Base-by-base conservation (phyloP, 2,113 vertebrate genomes). In the Agapornis roseicollis region DNA sequence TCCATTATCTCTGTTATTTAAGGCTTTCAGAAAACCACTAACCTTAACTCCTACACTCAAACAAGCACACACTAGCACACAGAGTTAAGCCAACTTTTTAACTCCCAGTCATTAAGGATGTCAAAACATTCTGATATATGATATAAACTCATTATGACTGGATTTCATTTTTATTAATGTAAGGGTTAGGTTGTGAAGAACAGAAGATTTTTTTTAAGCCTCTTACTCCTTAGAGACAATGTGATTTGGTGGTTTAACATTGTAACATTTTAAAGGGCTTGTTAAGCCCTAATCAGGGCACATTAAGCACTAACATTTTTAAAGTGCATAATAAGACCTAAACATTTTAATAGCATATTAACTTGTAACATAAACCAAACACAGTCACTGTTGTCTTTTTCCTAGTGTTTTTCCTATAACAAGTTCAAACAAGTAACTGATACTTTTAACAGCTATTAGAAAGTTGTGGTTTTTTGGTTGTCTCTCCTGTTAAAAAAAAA, bases 91-190 rank as follows among this genome's bases (percentile, higher is more conserved):
- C 97, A 97, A 94, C 86, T 91, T 94, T 96, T 90, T 93, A 97
- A 97, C 96, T 97, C 95, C 95, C 87, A 96, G 96, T 94, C 93
- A 97, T 97, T 97, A 97, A 89, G 92, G 92, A 97, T 97, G 97
- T 97, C 97, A 97, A 97, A 96, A 96, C 96, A 96, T 94, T 95
- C 94, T 97, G 97, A 97, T 97, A 96, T 93, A 97, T 96, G 74
- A 94, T 95, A 94, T 96, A 95, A 95, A 96, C 94, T 95, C 95
- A 97, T 96, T 95, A 97, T 96, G 95, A 90, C 88, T 96, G 82
- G 96, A 96, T 96, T 96, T 97, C 96, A 83, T 90, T 96, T 96
- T 97, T 96, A 94, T 93, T 93, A 86, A 94, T 90, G 88, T 90
- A 85, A 94, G 89, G 65, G 92, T 95, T 95, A 85, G 88, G 86